Evolutionary conservation across 2,113 vertebrate genomes (phyloP).

Genomic region (Cyphomyrus discorhynchus): DNA sequence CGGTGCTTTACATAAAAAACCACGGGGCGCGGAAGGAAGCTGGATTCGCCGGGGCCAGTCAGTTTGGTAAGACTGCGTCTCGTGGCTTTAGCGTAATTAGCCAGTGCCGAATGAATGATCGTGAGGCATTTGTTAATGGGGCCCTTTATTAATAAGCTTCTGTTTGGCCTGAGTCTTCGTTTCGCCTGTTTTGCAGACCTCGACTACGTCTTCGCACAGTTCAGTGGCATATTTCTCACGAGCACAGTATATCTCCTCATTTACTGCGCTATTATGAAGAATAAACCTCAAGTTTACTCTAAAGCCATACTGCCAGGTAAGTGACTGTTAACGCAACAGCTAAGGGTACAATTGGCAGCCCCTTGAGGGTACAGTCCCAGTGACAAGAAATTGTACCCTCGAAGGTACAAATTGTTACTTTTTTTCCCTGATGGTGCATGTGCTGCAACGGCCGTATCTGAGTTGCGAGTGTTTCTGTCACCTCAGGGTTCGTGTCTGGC

Average conservation of each 20-base stretch:
- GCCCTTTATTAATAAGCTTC: not conserved
- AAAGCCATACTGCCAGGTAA: constrained; percentile 64
- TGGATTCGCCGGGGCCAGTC: constrained; percentile 71
- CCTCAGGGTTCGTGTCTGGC: constrained; percentile 70
- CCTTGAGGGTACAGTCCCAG: not conserved
- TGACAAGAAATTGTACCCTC: not conserved
- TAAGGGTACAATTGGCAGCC: not conserved
- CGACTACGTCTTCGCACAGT: constrained; percentile 79
- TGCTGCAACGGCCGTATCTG: not conserved
- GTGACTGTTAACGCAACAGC: not conserved
- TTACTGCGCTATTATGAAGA: constrained; percentile 71
- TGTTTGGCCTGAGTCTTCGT: not conserved
- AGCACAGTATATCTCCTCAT: constrained; percentile 73
- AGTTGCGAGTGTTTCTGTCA: not conserved
- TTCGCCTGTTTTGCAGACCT: constrained; percentile 60
- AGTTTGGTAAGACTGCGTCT: constrained; percentile 62
- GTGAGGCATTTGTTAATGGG: not conserved
- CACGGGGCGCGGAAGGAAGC: constrained; percentile 64
- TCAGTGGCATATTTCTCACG: constrained; percentile 76
- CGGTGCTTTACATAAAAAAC: constrained; percentile 83
- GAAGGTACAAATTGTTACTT: not conserved
- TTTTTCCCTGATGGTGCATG: not conserved
- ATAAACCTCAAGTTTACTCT: constrained; percentile 67
- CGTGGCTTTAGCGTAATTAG: not conserved
- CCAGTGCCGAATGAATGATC: not conserved